Percentiles rank a stretch among this genome's conserved stretches.
Conservation (phyloP, 2,113 vertebrate genomes). For the Tachuris rubrigastra region DNA sequence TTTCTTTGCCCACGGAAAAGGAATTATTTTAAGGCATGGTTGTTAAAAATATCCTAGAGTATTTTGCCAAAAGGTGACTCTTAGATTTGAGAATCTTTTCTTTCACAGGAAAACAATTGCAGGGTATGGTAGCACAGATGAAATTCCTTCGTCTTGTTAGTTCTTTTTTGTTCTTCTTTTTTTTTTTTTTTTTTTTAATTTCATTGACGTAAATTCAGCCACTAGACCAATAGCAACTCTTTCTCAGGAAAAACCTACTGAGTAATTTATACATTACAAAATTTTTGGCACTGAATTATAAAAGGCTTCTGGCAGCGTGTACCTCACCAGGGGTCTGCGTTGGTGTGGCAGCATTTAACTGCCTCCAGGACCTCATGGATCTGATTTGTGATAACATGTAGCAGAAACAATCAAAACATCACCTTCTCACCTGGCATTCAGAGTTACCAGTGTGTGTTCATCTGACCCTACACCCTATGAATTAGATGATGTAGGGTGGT, state of each 20-base stretch:
- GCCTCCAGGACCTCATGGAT: not conserved
- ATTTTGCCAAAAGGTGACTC: slow-evolving; percentile 45
- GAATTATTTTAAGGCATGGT: slow-evolving; percentile 53
- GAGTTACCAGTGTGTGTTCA: not conserved
- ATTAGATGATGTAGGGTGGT: not conserved
- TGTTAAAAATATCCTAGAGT: slow-evolving; percentile 50
- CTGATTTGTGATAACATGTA: not conserved
- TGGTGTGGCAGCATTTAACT: not conserved
- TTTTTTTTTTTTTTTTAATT: too few relatives aligned
- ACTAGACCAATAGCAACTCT: not conserved
- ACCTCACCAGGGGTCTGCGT: not conserved
- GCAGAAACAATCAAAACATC: not conserved
- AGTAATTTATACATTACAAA: not conserved
- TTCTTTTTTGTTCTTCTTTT: not conserved
- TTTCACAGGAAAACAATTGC: slow-evolving; percentile 31
- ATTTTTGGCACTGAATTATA: not conserved
- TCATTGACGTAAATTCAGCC: not conserved
- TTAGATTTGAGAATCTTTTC: not conserved
- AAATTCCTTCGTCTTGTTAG: slow-evolving; percentile 28
- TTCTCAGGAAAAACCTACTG: not conserved
- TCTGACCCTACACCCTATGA: rapidly evolving
- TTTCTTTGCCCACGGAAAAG: slow-evolving; percentile 17
- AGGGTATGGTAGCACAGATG: not conserved
- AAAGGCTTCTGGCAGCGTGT: not conserved
- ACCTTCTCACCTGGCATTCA: not conserved